Base-by-base conservation (phyloP, 1,140 invertebrate species). In the Brachionus rubens region DNA sequence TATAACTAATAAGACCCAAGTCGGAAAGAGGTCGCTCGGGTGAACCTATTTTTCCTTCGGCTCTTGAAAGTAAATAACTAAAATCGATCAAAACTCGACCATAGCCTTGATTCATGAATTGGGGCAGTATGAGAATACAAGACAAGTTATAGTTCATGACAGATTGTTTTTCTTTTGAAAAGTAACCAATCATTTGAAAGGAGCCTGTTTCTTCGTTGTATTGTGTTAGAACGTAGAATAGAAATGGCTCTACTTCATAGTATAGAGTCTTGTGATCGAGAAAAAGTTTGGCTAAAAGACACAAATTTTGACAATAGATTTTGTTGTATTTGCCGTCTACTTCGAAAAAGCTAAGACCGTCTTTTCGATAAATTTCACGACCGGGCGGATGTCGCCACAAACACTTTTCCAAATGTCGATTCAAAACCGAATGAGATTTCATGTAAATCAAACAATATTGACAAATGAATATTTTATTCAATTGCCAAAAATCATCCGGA, bases 111-210 rank as follows among this genome's bases (percentile, higher is more conserved):
- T 94, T 86, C 83, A 99, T 96, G 86, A 96, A 98, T 81, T 96
- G 94, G 0, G 96, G 96, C 88, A 99, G 90, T 3, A 95, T 98
- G 91, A 99, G 94, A 68, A 99, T 99, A 84, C 96, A 99, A 0
- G 95, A 98, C 0, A 99, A 93, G 83, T 99, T 99, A 85, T 98
- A 98, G 81, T 96, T 96, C 83, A 98, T 94, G 68, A 93, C 90
- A 84, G 94, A 98, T 82, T 97, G 92, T 83, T 98, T 98, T 83
- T 99, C 96, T 87, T 96, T 77, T 0, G 76, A 70, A 70, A 77
- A 77, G 56, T 77, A 77, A n/a, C 76, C 76, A 6, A 77, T 41
- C 47, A 76, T 40, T 26, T 76, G 47, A 52, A 76, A 91, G n/a
- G 48, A 47, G 9, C 59, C 54, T 10, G 9, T 52, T 19, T 77